phyloP scores from a whole-genome alignment of 2,797 vertebrate genomes.

The Cossypha niveicapilla region DNA sequence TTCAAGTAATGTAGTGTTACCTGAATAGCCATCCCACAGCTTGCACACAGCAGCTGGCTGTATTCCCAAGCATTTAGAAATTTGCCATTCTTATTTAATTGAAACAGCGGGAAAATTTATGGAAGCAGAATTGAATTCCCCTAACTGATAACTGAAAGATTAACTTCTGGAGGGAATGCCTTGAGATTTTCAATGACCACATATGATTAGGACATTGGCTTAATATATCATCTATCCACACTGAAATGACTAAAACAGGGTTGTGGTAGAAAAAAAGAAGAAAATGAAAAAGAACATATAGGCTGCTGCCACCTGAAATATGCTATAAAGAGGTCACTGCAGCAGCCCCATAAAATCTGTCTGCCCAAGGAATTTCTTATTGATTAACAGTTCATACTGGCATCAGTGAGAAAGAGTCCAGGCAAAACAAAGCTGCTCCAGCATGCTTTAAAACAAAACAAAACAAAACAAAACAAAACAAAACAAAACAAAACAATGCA shows the following conservation, averaged over 20 bases:
- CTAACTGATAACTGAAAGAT: slow-evolving; percentile 26
- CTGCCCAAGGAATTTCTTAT: neutral
- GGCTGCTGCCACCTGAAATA: neutral
- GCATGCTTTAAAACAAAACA: neutral
- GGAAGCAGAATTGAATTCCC: slow-evolving; percentile 13
- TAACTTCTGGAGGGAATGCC: slow-evolving; percentile 12
- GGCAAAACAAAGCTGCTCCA: slow-evolving; percentile 20
- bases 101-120: slow-evolving; percentile 32
- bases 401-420: slow-evolving; percentile 10
- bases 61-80: slow-evolving; percentile 36
- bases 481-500: neutral
- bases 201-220: neutral
- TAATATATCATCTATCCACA: neutral
- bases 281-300: neutral
- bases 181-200: slow-evolving; percentile 26
- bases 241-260: neutral
- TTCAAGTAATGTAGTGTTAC: neutral
- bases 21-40: neutral
- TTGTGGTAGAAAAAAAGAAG: neutral
- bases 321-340: neutral
- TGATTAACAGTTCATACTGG: slow-evolving; percentile 22
- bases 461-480: neutral
- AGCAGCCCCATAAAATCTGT: neutral
- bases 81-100: slow-evolving; percentile 14
- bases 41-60: neutral